Conservation (phyloP, 2,888 invertebrate genomes). For the Diarsia brunnea region DNA sequence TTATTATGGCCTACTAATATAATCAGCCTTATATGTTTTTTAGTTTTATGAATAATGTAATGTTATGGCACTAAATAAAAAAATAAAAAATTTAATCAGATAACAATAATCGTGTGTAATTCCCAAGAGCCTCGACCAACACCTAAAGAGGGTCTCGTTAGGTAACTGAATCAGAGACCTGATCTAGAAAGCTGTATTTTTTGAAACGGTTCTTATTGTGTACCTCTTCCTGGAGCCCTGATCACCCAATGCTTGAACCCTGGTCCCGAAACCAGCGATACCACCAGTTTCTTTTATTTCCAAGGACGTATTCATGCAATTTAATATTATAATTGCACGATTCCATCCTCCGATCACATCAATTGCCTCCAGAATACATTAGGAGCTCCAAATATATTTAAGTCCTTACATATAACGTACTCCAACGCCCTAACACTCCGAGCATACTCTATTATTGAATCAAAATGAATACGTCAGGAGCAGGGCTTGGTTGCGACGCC, state of each 20-base stretch:
- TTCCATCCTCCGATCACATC: background rate
- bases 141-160: too few relatives aligned
- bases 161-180: too few relatives aligned
- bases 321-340: background rate
- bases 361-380: conserved; percentile 26
- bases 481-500: conserved; percentile 58
- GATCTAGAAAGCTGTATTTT: too few relatives aligned
- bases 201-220: too few relatives aligned
- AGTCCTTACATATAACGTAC: conserved; percentile 9
- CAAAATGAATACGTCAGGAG: conserved; percentile 73
- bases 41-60: too few relatives aligned
- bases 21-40: too few relatives aligned
- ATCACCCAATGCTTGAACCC: background rate
- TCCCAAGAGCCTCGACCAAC: too few relatives aligned
- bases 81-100: too few relatives aligned
- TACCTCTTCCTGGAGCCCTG: too few relatives aligned
- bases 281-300: background rate
- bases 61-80: too few relatives aligned
- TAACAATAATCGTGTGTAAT: too few relatives aligned
- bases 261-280: background rate
- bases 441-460: conserved; percentile 57
- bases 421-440: conserved; percentile 20
- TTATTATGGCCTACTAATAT: too few relatives aligned
- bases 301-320: background rate
- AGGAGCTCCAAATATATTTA: conserved; percentile 23